A percentile compares a stretch with the other conserved stretches of the same genome.
Evolutionary conservation across 2,113 vertebrate genomes (phyloP).

Genomic region (Microcebus griseorufus): DNA sequence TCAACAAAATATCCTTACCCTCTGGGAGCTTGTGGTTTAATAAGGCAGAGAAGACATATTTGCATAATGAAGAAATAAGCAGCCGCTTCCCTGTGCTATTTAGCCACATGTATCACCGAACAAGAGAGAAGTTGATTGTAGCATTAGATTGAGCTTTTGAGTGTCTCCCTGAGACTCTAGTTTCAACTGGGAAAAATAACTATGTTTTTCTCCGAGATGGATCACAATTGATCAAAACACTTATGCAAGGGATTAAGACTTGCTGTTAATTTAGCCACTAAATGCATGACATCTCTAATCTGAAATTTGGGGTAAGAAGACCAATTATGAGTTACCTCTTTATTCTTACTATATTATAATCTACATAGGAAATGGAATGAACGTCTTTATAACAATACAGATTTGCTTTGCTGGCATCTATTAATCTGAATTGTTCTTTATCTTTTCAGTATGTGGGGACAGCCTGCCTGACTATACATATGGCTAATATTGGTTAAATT

Average conservation of each 20-base stretch:
- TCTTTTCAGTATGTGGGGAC: neutral
- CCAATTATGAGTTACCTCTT: neutral
- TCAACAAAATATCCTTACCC: neutral
- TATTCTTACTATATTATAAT: conserved; percentile 25
- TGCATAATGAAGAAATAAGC: neutral
- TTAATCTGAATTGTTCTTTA: neutral
- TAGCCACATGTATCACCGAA: neutral
- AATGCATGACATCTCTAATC: neutral
- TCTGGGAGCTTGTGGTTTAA: neutral
- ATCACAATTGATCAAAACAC: neutral
- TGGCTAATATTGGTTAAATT: conserved; percentile 14
- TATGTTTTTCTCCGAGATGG: neutral
- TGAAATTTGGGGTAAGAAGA: neutral
- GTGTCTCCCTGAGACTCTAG: neutral
- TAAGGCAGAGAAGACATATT: neutral
- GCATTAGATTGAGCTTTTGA: neutral
- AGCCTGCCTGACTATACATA: neutral
- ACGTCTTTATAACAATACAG: conserved; percentile 8
- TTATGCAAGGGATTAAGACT: neutral
- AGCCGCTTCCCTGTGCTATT: neutral
- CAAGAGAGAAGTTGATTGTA: neutral
- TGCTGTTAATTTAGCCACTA: neutral
- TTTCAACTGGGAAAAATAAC: conserved; percentile 8
- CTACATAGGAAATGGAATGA: neutral
- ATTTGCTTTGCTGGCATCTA: conserved; percentile 8